These are phyloP conservation scores for Caenorhabditis remanei DNA, from an alignment of 1,140 invertebrate species.

Conservation along the genomic window DNA sequence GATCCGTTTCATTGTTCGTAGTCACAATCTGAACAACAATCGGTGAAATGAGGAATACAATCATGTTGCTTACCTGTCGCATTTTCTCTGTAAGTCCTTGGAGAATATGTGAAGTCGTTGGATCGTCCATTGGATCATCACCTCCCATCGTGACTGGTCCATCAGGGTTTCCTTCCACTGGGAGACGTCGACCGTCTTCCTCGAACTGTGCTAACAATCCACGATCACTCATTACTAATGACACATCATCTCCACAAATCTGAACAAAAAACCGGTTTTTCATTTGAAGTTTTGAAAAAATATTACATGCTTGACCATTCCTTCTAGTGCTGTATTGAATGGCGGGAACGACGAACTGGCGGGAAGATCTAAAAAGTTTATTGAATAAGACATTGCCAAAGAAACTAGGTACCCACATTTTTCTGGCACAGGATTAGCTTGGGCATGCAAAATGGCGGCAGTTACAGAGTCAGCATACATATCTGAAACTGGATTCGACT, in stretches of 20 bases:
- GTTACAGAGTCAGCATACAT: constrained; percentile 97
- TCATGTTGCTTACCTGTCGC: neutral
- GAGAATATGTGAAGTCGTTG: constrained; percentile 8
- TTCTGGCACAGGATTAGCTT: constrained; percentile 73
- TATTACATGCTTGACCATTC: constrained; percentile 53
- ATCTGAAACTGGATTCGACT: constrained; percentile 92
- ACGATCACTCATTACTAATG: constrained; percentile 1
- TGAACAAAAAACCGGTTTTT: neutral
- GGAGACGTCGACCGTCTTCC: constrained; percentile 25
- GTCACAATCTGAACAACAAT: constrained; percentile 22
- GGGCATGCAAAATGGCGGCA: constrained; percentile 80
- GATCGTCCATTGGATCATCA: constrained; percentile 44
- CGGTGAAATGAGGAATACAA: neutral
- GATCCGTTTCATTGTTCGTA: constrained; percentile 10
- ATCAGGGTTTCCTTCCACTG: neutral
- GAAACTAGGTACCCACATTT: constrained; percentile 67
- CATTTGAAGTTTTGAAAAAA: neutral
- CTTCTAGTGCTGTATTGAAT: constrained; percentile 21
- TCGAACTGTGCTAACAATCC: constrained; percentile 9
- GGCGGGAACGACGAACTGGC: constrained; percentile 7
- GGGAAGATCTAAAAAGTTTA: constrained; percentile 64
- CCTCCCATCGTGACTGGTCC: neutral
- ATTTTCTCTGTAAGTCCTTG: constrained; percentile 17
- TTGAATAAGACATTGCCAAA: neutral
- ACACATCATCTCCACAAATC: constrained; percentile 53